Percentiles rank a stretch among this genome's conserved stretches.
Conservation (phyloP, 2,888 invertebrate genomes). For the Ctenicera cuprea region DNA sequence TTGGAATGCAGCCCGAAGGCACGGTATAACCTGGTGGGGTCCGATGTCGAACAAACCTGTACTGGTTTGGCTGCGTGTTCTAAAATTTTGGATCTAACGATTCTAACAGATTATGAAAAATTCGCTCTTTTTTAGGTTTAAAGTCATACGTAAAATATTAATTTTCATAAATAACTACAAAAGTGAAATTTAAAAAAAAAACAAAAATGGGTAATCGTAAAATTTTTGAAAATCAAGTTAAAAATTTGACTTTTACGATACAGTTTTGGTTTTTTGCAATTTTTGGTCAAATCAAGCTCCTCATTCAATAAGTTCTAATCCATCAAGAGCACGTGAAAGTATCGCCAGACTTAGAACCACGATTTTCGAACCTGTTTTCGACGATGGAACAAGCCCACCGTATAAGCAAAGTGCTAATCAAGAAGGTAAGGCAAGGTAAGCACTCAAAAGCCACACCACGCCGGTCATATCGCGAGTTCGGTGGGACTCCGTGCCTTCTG, state of each 20-base stretch:
- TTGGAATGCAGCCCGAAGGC: conserved; percentile 69
- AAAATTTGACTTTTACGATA: no score
- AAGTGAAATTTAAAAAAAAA: no score
- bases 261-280: no score
- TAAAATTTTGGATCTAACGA: not conserved
- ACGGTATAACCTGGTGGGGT: conserved; percentile 66
- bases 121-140: no score
- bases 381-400: conserved; percentile 14
- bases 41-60: conserved; percentile 56
- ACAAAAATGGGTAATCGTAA: no score
- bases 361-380: conserved; percentile 26
- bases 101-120: not conserved
- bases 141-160: no score
- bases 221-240: no score
- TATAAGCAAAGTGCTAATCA: conserved; percentile 37
- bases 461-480: conserved; percentile 37
- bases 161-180: no score
- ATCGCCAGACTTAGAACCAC: not conserved
- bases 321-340: no score
- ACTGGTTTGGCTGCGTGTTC: not conserved
- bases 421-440: conserved; percentile 53
- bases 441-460: conserved; percentile 39
- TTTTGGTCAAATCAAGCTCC: no score
- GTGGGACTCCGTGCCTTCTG: conserved; percentile 60
- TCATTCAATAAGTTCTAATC: no score